Evolutionary conservation across 2,797 vertebrate species (phyloP).

Genomic region (Macrochelys suwanniensis): DNA sequence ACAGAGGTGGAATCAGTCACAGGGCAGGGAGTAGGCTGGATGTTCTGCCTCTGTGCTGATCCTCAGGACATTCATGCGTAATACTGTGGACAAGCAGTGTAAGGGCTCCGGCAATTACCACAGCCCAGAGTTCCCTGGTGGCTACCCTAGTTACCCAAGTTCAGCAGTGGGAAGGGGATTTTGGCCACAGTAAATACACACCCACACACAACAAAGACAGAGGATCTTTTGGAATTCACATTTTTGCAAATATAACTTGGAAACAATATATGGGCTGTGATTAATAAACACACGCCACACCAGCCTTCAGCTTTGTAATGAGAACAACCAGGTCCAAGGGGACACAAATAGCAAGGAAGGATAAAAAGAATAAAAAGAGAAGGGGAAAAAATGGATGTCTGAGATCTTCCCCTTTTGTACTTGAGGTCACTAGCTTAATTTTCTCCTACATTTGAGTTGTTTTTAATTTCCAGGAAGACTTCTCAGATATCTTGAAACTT

Average conservation of each 20-base stretch:
- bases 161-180: neutral
- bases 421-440: conserved; percentile 74
- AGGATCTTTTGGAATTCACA: neutral
- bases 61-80: neutral
- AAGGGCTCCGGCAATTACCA: neutral
- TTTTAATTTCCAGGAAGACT: conserved; percentile 81
- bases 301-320: neutral
- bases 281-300: conserved; percentile 4
- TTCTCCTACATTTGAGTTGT: conserved; percentile 75
- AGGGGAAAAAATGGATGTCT: conserved; percentile 56
- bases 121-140: neutral
- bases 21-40: neutral
- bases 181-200: neutral
- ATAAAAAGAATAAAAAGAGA: conserved; percentile 27
- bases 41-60: neutral
- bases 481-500: conserved; percentile 65
- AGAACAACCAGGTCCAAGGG: conserved; percentile 10
- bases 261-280: neutral
- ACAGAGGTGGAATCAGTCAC: neutral
- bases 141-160: neutral
- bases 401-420: conserved; percentile 71
- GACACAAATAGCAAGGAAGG: conserved; percentile 9
- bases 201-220: neutral
- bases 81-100: neutral
- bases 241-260: neutral